Base-by-base conservation (phyloP, 2,888 invertebrate species). In the Seira musarum region DNA sequence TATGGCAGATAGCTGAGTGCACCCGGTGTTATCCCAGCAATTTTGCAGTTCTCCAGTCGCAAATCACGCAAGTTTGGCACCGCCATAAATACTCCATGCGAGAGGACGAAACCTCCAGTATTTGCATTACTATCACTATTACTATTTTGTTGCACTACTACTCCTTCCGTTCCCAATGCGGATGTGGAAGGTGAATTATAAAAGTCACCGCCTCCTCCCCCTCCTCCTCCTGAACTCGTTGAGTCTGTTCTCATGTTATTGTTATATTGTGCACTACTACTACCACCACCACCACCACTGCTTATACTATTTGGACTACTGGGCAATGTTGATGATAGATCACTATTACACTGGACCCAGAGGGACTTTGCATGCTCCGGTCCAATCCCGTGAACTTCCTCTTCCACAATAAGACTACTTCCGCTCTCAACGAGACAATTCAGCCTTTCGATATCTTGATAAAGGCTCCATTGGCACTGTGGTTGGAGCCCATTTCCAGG, bases 11-110 rank as follows among this genome's bases (percentile, higher is more conserved):
- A 95, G 63, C 93, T 92, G 88, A 96, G 94, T n/a, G 95, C 94
- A 77, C 94, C 94, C 87, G 94, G 93, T 80, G 94, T 93, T 79
- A 95, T 90, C 88, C 94, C 94, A 76, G 93, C 93, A 83, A 95
- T 93, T 90, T 95, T 94, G 89, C 95, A 95, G 88, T 93, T 94
- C 88, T 95, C 94, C 87, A 95, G 93, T 61, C 93, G 93, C 69
- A 95, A 91, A 87, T 94, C 94, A 82, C 93, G 92, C 79, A 95
- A 90, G 89, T 94, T 94, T 65, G 87, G 85, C 49, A 88, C 85
- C 60, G 84, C 82, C 84, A 85, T 84, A 66, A 87, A 87, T 25
- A 86, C 84, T 63, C 86, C 86, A 61, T 86, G 84, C 15, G 86
- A 85, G 53, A 86, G 83, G 22, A 85, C 86, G 72, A 84, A 83